Evolutionary conservation across 1,140 invertebrate species (phyloP), one percentile per base, ranked within the genome.

Genomic region (Brachionus paranguensis): DNA sequence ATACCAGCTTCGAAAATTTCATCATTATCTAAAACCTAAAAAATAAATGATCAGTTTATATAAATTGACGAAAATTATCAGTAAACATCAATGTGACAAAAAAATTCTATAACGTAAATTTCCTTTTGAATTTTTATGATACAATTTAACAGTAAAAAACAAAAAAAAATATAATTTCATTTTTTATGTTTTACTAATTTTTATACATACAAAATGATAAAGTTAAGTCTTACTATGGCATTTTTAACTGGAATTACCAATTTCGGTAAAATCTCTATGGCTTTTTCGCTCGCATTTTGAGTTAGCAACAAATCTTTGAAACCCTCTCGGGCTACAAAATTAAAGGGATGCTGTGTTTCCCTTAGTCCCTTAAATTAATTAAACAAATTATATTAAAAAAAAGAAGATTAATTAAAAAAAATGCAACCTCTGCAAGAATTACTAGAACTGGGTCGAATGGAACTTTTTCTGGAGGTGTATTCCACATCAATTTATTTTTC

Each of bases 301-400:
- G 86, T 86, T 47, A 86, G 86, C 11, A 89, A 85, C 47, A 89
- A 83, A 53, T 89, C 88, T 84, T 87, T 88, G 84, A 89, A 89
- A 4, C 89, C 89, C 64, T 84, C 85, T 76, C 86, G 85, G 11
- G 88, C 87, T 1, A 89, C 88, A 86, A 89, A 89, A 24, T 86
- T 87, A 84, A 89, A 89, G 24, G 89, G 89, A 85, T 89, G 88
- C 5, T 89, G 87, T 27, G 87, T 88, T 85, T 89, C 89, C 27
- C 86, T 85, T 37, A 89, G 84, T 78, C 89, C 89, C 88, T 89
- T 83, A 12, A 85, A 86, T 74, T 20, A 14, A 50, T 78, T 37
- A 7, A 37, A 37, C 2, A 24, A 24, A 3, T 29, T 29, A 3
- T 29, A 2, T 37, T 37, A 7, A 6, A 37, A 37, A 37, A 37